These are phyloP conservation scores for Aphrophora alni DNA, from an alignment of 2,888 invertebrate species.

Conservation along the genomic window DNA sequence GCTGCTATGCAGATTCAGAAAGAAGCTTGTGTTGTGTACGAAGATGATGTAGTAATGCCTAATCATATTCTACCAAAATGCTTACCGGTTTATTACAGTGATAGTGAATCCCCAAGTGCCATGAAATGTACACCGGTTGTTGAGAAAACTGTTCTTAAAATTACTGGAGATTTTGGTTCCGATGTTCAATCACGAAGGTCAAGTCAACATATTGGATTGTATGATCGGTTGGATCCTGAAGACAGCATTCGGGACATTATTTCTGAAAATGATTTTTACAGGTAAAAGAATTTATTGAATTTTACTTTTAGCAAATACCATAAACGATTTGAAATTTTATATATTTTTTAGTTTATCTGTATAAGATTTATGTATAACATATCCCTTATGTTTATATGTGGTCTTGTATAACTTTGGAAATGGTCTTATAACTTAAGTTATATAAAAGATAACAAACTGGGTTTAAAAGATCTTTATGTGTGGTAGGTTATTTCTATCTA, in stretches of 20 bases:
- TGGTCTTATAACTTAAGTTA: too few relatives aligned
- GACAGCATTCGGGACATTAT: constrained; percentile 68
- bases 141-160: constrained; percentile 49
- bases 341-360: too few relatives aligned
- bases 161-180: constrained; percentile 54
- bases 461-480: too few relatives aligned
- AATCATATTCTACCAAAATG: constrained; percentile 30
- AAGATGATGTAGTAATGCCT: constrained; percentile 50
- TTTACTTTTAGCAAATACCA: background rate
- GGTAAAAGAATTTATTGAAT: constrained; percentile 60
- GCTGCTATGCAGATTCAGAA: constrained; percentile 51
- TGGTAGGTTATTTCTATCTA: too few relatives aligned
- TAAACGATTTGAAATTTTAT: background rate
- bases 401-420: too few relatives aligned
- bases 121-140: constrained; percentile 40
- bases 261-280: constrained; percentile 68
- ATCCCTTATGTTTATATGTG: too few relatives aligned
- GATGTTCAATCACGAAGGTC: constrained; percentile 55
- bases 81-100: constrained; percentile 53
- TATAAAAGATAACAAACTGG: too few relatives aligned
- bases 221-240: constrained; percentile 67
- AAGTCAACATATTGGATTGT: constrained; percentile 57
- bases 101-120: constrained; percentile 48
- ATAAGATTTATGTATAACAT: too few relatives aligned
- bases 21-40: constrained; percentile 54